Evolutionary conservation across 2,797 vertebrate genomes (phyloP).

Genomic region (Bothrops alternatus): DNA sequence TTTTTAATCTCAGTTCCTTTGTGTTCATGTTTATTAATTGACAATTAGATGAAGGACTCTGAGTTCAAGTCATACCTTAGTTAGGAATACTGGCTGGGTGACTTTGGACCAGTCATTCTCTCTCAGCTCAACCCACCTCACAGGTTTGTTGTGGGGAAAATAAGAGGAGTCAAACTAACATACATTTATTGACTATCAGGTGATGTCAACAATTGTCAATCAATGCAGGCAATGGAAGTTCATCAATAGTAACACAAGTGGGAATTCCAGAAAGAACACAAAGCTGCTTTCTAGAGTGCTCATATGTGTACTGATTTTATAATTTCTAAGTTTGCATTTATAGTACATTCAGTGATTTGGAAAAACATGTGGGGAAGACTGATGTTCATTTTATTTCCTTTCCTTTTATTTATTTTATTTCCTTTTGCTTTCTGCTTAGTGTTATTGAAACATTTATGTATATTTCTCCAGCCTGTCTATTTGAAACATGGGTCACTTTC

Average conservation of each 20-base stretch:
- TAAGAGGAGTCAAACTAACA: not conserved
- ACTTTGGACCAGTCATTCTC: not conserved
- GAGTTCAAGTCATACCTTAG: not conserved
- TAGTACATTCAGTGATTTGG: not conserved
- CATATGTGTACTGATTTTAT: not conserved
- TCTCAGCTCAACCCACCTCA: not conserved
- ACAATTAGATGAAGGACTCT: not conserved
- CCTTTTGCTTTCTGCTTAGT: slow-evolving; percentile 12
- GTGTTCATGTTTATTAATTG: not conserved
- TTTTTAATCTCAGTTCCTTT: not conserved
- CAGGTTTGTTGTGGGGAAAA: not conserved
- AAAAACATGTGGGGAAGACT: slow-evolving; percentile 37
- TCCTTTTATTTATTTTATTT: not conserved
- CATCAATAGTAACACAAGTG: not conserved
- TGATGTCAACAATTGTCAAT: not conserved
- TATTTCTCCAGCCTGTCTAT: slow-evolving; percentile 39
- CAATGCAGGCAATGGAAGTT: not conserved
- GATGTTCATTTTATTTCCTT: slow-evolving; percentile 1
- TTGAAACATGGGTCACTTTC: slow-evolving; percentile 51
- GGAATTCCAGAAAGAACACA: not conserved
- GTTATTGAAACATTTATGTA: slow-evolving; percentile 31
- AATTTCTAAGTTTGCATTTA: not conserved
- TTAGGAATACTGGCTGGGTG: not conserved
- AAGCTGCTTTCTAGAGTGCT: not conserved
- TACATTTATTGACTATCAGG: not conserved